Percentiles rank a stretch among this genome's conserved stretches.
phyloP scores from a whole-genome alignment of 2,888 invertebrate species.

The Caenorhabditis panamensis region DNA sequence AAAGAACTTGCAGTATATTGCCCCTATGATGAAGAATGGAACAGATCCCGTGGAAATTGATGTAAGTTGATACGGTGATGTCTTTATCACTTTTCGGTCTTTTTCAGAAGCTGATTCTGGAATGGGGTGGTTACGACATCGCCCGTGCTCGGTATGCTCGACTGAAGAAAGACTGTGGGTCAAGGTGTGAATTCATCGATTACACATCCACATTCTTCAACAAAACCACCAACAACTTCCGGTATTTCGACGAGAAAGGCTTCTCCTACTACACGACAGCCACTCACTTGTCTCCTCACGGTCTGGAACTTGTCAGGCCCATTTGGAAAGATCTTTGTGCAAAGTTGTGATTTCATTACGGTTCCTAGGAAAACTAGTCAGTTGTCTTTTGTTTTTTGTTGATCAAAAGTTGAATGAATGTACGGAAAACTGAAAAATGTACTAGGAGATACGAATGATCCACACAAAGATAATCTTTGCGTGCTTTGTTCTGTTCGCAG shows the following conservation, averaged over 20 bases:
- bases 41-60: constrained; percentile 32
- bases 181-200: constrained; percentile 36
- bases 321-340: constrained; percentile 42
- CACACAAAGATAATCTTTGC: no score
- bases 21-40: constrained; percentile 5
- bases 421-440: no score
- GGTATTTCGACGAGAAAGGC: constrained; percentile 44
- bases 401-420: neutral
- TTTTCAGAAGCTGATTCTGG: constrained; percentile 6
- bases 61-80: neutral
- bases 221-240: constrained; percentile 25
- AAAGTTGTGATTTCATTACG: constrained; percentile 9
- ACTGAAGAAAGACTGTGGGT: constrained; percentile 24
- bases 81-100: neutral
- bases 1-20: neutral
- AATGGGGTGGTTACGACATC: neutral
- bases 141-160: constrained; percentile 17
- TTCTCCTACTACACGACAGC: constrained; percentile 24
- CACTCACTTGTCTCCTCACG: constrained; percentile 33
- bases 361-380: neutral
- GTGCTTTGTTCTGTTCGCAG: no score
- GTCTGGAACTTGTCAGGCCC: constrained; percentile 35
- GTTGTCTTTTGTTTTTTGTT: neutral
- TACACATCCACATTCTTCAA: constrained; percentile 32
- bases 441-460: no score